A percentile compares a stretch with the other conserved stretches of the same genome.
Conservation (phyloP, 2,113 vertebrate genomes). For the Ranitomeya variabilis region DNA sequence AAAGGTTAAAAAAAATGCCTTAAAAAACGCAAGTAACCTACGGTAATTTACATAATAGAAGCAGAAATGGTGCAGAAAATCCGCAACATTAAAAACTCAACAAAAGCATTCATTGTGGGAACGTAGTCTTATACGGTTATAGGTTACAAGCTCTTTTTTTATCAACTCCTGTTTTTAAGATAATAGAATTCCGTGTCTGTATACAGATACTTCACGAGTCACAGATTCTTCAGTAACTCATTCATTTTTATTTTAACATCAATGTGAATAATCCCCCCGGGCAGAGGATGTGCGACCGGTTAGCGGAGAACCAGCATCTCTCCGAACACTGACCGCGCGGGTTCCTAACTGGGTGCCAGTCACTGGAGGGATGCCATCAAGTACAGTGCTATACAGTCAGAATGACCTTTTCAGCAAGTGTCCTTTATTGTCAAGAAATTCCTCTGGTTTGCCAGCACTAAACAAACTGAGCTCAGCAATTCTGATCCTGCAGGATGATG, state of each 20-base stretch:
- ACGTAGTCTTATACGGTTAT: no score
- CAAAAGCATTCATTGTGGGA: no score
- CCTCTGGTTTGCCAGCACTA: neutral
- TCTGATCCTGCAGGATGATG: neutral
- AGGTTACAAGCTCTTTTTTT: no score
- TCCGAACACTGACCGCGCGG: neutral
- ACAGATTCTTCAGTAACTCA: neutral
- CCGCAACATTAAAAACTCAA: no score
- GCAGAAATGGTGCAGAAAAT: no score
- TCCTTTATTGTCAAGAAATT: slow-evolving; percentile 27
- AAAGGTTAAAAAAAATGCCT: no score
- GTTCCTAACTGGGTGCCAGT: neutral
- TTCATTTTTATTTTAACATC: neutral
- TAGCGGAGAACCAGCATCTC: neutral
- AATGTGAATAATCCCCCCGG: neutral
- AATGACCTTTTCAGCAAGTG: slow-evolving; percentile 18
- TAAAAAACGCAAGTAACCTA: no score
- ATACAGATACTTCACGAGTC: neutral
- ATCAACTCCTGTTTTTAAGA: no score
- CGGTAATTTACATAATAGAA: no score
- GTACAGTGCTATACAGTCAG: neutral
- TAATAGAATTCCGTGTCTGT: no score
- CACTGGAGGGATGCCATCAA: neutral
- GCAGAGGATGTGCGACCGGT: neutral
- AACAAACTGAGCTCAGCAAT: neutral